Evolutionary conservation across 2,797 vertebrate genomes (phyloP).

Genomic region (Pristis pectinata): DNA sequence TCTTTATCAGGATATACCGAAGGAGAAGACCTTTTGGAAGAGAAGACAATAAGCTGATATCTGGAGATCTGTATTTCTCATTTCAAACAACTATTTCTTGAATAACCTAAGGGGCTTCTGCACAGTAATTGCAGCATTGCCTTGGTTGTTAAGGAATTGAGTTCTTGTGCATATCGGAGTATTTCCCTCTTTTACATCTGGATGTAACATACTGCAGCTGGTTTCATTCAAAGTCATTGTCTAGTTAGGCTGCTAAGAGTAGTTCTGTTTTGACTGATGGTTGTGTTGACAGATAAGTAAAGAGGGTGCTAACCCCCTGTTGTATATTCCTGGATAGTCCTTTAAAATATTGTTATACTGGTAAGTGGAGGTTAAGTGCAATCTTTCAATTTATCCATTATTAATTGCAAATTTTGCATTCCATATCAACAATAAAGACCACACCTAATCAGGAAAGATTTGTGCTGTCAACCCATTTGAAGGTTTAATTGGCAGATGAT

Average conservation of each 20-base stretch:
- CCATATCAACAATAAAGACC: background rate
- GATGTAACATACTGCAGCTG: background rate
- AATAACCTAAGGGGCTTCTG: background rate
- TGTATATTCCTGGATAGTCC: no score
- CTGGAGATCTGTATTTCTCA: background rate
- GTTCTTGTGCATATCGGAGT: background rate
- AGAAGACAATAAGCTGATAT: background rate
- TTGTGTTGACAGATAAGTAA: background rate
- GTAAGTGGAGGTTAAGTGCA: background rate
- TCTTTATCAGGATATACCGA: background rate
- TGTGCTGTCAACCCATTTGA: background rate
- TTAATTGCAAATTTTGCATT: background rate
- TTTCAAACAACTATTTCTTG: background rate
- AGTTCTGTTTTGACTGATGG: background rate
- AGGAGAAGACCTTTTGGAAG: background rate
- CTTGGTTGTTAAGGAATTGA: background rate
- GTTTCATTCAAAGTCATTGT: background rate
- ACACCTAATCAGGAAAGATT: background rate
- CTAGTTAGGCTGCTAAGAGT: background rate
- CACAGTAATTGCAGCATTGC: background rate
- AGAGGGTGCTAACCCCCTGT: background rate
- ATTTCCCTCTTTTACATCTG: background rate
- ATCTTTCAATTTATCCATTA: background rate
- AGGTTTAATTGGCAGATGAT: background rate
- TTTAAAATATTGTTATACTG: background rate